Base-by-base conservation (phyloP, 2,888 invertebrate genomes). In the Tetragnatha montana region DNA sequence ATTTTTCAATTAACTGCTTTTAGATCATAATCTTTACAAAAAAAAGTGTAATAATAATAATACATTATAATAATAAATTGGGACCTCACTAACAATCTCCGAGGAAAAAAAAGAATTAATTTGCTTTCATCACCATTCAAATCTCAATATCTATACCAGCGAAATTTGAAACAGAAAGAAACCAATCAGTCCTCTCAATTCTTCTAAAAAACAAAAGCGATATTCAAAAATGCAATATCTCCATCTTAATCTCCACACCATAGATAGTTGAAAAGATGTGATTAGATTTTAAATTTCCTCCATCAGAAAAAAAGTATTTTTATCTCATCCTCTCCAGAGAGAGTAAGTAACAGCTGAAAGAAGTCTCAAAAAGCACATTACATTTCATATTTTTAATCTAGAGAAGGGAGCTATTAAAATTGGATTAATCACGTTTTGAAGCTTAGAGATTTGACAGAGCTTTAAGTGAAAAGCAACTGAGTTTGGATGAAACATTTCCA, bases 351-450 rank as follows among this genome's bases (percentile, higher is more conserved):
- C 12, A 17, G 60, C 60, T 60, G 17, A 60, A 60, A 60, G 60
- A 10, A 12, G 4, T 60, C 60, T 17, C 60, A 60, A 60, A 60
- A 60, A 60, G 60, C 8, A 17, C 60, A 60, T 60, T 10, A 60
- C 10, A 12, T 8, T 60, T 60, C 60, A 60, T 60, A 4, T 10
- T 60, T 60, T 60, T 17, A 60, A 60, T 8, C 60, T 10, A 60
- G 10, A 60, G 60, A 60, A 21, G 22, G 51, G 51, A 10, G 22
- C 78, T 78, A 78, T 78, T 51, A 78, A 78, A 78, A 78, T 78
- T 14, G 78, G 78, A 78, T 78, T 78, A 78, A 51, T 78, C 10
- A 51, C 19, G 0, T 21, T 51, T 50, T 21, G 50, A 19, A 7
- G 60, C 51, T 12, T 22, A 17, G n/a, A 21, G 14, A 21, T 8